phyloP scores from a whole-genome alignment of 2,113 vertebrate species.

The Gymnocephalus cernua region DNA sequence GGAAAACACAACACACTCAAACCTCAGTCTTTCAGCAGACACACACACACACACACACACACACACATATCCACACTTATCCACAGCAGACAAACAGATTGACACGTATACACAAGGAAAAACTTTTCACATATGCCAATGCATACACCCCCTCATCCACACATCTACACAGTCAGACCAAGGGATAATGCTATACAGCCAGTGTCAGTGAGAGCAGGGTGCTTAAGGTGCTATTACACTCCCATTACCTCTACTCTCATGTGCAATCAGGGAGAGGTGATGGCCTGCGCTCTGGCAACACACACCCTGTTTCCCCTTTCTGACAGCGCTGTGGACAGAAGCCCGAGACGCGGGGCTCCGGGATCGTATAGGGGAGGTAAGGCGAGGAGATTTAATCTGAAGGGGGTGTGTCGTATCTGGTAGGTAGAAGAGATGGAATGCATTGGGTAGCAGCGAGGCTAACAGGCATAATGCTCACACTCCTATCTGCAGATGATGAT shows the following conservation, averaged over 20 bases:
- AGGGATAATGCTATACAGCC: conserved; percentile 79
- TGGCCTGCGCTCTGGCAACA: conserved; percentile 89
- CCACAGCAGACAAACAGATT: conserved; percentile 60
- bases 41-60: conserved; percentile 25
- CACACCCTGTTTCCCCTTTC: conserved; percentile 83
- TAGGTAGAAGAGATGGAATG: conserved; percentile 29
- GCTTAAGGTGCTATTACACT: conserved; percentile 83
- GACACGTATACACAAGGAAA: conserved; percentile 48
- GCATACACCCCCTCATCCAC: conserved; percentile 30
- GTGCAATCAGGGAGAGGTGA: conserved; percentile 84
- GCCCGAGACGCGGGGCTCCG: conserved; percentile 52
- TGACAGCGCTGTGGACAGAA: conserved; percentile 87
- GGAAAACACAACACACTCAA: conserved; percentile 80
- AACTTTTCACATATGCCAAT: conserved; percentile 58
- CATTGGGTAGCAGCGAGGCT: conserved; percentile 29
- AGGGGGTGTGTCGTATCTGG: conserved; percentile 46
- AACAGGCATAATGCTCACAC: conserved; percentile 32
- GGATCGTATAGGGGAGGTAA: conserved; percentile 45
- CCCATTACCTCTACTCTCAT: conserved; percentile 84
- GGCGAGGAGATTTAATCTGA: conserved; percentile 76
- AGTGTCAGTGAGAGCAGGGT: conserved; percentile 82
- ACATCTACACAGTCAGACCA: conserved; percentile 49
- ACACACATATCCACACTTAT: conserved; percentile 32
- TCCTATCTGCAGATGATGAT: conserved; percentile 67
- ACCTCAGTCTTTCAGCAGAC: conserved; percentile 55